Percentiles rank a stretch among this genome's conserved stretches.
Evolutionary conservation across 1,140 invertebrate genomes (phyloP).

Genomic region (Drosophila bifasciata): DNA sequence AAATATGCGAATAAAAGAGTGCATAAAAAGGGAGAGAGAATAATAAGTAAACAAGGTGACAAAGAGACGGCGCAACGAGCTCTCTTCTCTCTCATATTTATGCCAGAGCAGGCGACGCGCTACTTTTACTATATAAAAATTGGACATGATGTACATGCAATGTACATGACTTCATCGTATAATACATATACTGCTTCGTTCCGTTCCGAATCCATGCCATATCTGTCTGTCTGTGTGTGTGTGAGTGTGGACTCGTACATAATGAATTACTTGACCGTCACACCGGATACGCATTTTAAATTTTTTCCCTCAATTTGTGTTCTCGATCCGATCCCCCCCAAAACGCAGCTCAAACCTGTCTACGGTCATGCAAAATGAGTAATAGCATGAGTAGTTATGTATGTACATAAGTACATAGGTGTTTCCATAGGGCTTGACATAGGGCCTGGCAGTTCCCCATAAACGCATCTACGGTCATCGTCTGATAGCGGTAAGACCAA

Average conservation of each 20-base stretch:
- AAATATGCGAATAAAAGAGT: constrained; percentile 53
- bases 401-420: constrained; percentile 7
- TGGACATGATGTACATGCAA: constrained; percentile 20
- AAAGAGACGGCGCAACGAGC: constrained; percentile 21
- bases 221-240: neutral
- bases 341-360: constrained; percentile 3
- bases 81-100: constrained; percentile 30
- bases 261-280: constrained; percentile 51
- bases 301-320: constrained; percentile 32
- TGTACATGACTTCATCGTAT: constrained; percentile 6
- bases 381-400: constrained; percentile 1
- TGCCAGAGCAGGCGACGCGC: constrained; percentile 33
- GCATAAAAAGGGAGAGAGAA: constrained; percentile 28
- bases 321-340: neutral
- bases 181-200: no score
- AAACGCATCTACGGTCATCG: no score
- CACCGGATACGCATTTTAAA: constrained; percentile 58
- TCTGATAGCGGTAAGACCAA: no score
- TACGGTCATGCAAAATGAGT: constrained; percentile 30
- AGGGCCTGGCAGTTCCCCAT: no score
- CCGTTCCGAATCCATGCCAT: no score
- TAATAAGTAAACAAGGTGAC: constrained; percentile 54
- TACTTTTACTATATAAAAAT: constrained; percentile 37
- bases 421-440: no score
- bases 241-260: constrained; percentile 20